Conservation (phyloP, 1,140 invertebrate species). For the Oscheius sp. region DNA sequence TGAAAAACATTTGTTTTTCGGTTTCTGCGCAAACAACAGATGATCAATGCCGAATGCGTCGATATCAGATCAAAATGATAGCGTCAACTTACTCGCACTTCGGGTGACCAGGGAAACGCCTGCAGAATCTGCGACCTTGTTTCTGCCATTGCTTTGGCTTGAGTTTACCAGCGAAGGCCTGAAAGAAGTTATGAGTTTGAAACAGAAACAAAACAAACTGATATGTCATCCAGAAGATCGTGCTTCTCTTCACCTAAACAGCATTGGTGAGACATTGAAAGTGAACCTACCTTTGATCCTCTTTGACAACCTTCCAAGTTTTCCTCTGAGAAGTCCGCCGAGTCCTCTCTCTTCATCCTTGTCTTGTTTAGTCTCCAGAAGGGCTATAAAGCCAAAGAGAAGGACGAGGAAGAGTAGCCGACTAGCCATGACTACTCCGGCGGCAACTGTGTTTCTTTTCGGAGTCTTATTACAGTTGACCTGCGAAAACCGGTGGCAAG, state of each 20-base stretch:
- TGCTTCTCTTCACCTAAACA: not conserved
- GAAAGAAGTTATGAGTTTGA: not conserved
- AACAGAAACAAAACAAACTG: not conserved
- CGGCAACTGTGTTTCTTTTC: not conserved
- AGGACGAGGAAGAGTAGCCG: not conserved
- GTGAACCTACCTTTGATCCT: not conserved
- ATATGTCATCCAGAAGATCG: not conserved
- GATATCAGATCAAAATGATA: not conserved
- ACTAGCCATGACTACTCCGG: not conserved
- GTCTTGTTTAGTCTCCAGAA: not conserved
- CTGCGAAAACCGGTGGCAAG: conserved; percentile 1
- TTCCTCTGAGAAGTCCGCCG: too few species aligned
- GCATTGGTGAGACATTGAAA: not conserved
- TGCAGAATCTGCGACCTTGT: conserved; percentile 13
- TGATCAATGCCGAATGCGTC: not conserved
- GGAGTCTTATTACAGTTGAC: not conserved
- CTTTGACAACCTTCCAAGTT: not conserved
- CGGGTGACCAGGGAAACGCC: conserved; percentile 22
- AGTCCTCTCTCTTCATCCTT: not conserved
- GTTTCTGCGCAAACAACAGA: not conserved
- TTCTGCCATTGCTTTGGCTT: conserved; percentile 1
- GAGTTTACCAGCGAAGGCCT: not conserved
- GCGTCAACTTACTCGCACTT: conserved; percentile 3
- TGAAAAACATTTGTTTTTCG: conserved; percentile 15
- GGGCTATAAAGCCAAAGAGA: not conserved